These are phyloP conservation scores for Cynodonichthys magdalenae DNA, from an alignment of 2,797 vertebrate species.

Conservation along the genomic window DNA sequence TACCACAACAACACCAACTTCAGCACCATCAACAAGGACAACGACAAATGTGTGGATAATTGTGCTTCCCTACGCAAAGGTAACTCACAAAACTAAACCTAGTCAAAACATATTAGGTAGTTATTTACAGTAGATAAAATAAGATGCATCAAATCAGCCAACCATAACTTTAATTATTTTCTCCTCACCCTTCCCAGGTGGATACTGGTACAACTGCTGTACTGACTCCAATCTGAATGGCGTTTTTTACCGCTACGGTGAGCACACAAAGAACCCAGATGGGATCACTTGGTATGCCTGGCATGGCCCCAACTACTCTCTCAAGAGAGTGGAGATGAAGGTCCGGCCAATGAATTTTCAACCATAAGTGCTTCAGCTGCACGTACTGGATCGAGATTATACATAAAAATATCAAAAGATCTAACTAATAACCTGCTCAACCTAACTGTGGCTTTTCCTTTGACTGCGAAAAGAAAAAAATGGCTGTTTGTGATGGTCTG, in stretches of 20 bases:
- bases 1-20: constrained; percentile 99
- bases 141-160: not conserved
- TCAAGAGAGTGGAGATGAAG: constrained; percentile 97
- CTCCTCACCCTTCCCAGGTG: constrained; percentile 79
- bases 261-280: constrained; percentile 87
- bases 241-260: constrained; percentile 88
- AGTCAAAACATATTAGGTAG: not conserved
- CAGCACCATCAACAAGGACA: constrained; percentile 97
- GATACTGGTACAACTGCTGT: constrained; percentile 99
- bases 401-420: constrained; percentile 43
- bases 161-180: constrained; percentile 5
- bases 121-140: not conserved
- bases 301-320: constrained; percentile 93
- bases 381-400: constrained; percentile 42
- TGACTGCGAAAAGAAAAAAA: constrained; percentile 46
- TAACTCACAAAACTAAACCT: constrained; percentile 54
- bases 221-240: constrained; percentile 98
- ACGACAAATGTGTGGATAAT: constrained; percentile 96
- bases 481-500: constrained; percentile 55
- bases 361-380: constrained; percentile 71
- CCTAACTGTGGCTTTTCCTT: constrained; percentile 45
- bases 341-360: constrained; percentile 90
- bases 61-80: constrained; percentile 93
- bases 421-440: constrained; percentile 50
- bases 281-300: constrained; percentile 98